Conservation (phyloP, 2,888 invertebrate genomes). For the Drosophila meridionalis region DNA sequence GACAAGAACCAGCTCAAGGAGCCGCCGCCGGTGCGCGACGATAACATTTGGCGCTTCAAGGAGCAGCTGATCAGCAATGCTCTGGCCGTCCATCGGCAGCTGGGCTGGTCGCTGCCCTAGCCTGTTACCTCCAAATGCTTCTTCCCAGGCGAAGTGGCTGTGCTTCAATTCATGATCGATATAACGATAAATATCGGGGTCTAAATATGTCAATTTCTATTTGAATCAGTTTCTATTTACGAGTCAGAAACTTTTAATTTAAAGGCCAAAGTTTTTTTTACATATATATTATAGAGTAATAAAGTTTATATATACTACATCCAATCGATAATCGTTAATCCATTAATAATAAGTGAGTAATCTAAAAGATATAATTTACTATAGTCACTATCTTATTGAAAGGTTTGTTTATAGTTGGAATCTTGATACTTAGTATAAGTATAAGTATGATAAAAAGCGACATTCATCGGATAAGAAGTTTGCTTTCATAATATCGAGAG, state of each 20-base stretch:
- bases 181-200: not conserved
- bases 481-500: too few species aligned
- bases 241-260: not conserved
- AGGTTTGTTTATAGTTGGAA: too few species aligned
- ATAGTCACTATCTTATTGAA: too few species aligned
- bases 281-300: too few species aligned
- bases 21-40: conserved; percentile 92
- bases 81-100: conserved; percentile 20
- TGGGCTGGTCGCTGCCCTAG: conserved; percentile 29
- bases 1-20: conserved; percentile 87
- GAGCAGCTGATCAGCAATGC: conserved; percentile 42
- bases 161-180: not conserved
- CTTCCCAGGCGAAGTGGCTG: not conserved
- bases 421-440: too few species aligned
- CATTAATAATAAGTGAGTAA: too few species aligned
- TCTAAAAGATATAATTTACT: too few species aligned
- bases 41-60: conserved; percentile 85
- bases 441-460: too few species aligned
- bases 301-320: too few species aligned
- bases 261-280: not conserved
- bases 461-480: too few species aligned
- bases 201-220: not conserved
- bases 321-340: not conserved
- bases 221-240: not conserved
- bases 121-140: not conserved